Base-by-base conservation (phyloP, 2,888 invertebrate genomes). In the Ennomos erosarius region DNA sequence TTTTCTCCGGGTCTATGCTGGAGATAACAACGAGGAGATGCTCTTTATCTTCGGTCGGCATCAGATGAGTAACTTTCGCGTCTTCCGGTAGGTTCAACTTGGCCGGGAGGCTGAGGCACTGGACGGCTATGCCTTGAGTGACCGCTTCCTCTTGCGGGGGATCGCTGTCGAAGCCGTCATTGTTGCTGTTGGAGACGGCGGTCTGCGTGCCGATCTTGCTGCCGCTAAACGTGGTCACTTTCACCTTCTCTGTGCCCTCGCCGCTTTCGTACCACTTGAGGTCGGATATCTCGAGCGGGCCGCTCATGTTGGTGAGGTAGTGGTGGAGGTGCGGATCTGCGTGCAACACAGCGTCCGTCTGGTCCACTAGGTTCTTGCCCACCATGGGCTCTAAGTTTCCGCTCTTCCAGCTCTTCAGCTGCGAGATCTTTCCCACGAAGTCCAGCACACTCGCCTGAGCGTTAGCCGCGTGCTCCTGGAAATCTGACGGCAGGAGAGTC, bases 41-140 rank as follows among this genome's bases (percentile, higher is more conserved):
- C 62, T 93, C 93, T 63, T 95, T 95, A 76, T 96, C 96, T 64
- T 94, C 93, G 0, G 95, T 95, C 0, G 96, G 95, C 58, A 95
- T 76, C 43, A 97, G 93, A 70, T 95, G 94, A 0, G 94, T 93
- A 11, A 95, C 91, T 71, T 87, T 92, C 45, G 94, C 83, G 70
- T 93, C 90, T 42, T 90, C 89, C 54, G 83, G 82, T 13, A 92
- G 79, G 62, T 89, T 90, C 60, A 94, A 82, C 54, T 84, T 86
- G 6, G 88, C 69, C 10, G 94, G 94, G 65, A 95, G 84, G 70
- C 86, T 83, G 26, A 95, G 78, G 73, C 94, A 94, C 75, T 95
- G 94, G 33, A 94, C 90, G 0, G 94, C 94, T 44, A 89, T 75
- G 47, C 90, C 92, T 50, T 87, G 88, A 1, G 91, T 85, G 0